A percentile compares a stretch with the other conserved stretches of the same genome.
These are phyloP conservation scores for Drosophila eohydei DNA, from an alignment of 2,888 invertebrate species.

Conservation along the genomic window DNA sequence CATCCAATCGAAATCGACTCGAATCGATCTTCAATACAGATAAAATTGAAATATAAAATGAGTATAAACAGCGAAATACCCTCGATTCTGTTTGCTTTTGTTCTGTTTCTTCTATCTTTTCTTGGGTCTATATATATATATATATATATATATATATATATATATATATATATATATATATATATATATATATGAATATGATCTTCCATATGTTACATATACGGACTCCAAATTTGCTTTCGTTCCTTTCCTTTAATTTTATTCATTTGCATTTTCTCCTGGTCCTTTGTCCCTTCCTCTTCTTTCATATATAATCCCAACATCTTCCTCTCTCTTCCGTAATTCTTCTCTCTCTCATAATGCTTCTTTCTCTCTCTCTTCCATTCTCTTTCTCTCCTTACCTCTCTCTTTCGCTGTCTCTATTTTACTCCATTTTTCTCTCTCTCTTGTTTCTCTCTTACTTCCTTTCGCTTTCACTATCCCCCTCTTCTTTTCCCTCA, in stretches of 20 bases:
- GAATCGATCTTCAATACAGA: conserved; percentile 30
- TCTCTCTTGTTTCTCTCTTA: neutral
- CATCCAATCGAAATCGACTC: conserved; percentile 28
- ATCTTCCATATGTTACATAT: no score
- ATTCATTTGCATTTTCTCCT: no score
- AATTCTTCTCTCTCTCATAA: no score
- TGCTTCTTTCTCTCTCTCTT: neutral
- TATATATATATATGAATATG: no score
- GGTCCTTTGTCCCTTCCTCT: no score
- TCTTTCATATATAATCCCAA: no score
- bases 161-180: no score
- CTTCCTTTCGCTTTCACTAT: neutral
- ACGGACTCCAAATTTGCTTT: no score
- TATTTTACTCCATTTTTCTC: neutral
- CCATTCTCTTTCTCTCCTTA: neutral
- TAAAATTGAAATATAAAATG: conserved; percentile 3
- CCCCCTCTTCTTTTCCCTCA: neutral
- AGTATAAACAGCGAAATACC: neutral
- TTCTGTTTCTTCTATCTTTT: neutral
- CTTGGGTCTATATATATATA: no score
- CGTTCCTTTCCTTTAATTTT: no score
- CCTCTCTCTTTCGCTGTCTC: neutral
- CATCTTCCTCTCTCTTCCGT: neutral
- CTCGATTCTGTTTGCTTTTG: neutral
- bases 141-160: no score